Evolutionary conservation across 2,797 vertebrate genomes (phyloP), one percentile per base, ranked within the genome.

Genomic region (Sus cebifrons): DNA sequence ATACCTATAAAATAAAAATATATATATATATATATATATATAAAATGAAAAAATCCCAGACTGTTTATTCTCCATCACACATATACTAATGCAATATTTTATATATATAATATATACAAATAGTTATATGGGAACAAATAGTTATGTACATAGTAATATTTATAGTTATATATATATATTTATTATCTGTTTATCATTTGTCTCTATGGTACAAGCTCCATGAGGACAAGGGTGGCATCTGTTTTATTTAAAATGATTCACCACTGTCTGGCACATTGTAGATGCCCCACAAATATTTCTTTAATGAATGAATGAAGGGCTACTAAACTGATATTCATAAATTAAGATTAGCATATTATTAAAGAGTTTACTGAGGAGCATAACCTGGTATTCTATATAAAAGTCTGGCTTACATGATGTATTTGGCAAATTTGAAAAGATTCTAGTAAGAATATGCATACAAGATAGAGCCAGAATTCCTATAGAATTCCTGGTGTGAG

Each of bases 311-410:
- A 93, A 86, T 36, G 1, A 92, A 71, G 44, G 29, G 25, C 4
- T 52, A 75, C 49, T 94, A 85, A 75, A 44, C 5, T 82, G 54
- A 64, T 52, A 89, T 65, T 95, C 29, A 77, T 52, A 75, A 64
- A 81, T 89, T 91, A 88, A 74, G 88, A 91, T 54, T 54, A 74
- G 60, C 27, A 36, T 62, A 21, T 36, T 2, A 2, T 36, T 79
- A 13, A 14, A 32, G 8, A 94, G 27, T 23, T 58, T 75, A 58
- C 60, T 18, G 21, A 85, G 89, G 73, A 74, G 29, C 25, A 74
- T 6, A 44, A n/a, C 14, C 52, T 70, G 29, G 20, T 70, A 77
- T 64, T 90, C 14, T 74, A 62, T 40, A 10, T 56, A 84, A 17
- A 54, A 15, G 5, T 52, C 32, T 67, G 36, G 36, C 25, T 93